These are phyloP conservation scores for Zaprionus ornatus DNA, from an alignment of 1,140 invertebrate genomes.

Conservation along the genomic window DNA sequence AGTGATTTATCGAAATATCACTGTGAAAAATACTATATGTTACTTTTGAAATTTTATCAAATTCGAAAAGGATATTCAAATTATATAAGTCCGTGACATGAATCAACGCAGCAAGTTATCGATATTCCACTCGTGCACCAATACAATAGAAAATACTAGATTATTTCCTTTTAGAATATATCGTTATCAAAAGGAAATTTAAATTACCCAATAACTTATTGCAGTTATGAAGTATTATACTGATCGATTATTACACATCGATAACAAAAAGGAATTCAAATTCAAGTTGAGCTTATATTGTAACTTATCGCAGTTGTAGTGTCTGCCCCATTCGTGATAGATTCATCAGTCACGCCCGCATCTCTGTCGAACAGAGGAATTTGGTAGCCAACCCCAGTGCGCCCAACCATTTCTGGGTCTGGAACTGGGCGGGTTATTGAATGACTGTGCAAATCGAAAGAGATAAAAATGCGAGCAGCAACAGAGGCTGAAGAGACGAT, in stretches of 20 bases:
- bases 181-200: background rate
- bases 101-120: background rate
- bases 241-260: too few species aligned
- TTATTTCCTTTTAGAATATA: background rate
- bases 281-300: too few species aligned
- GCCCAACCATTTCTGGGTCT: background rate
- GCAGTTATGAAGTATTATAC: too few species aligned
- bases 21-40: background rate
- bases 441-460: constrained; percentile 77
- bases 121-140: background rate
- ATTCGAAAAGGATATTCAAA: background rate
- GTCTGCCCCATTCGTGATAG: background rate
- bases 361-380: background rate
- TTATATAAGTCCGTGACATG: background rate
- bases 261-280: too few species aligned
- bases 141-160: background rate
- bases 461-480: constrained; percentile 75
- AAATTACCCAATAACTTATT: too few species aligned
- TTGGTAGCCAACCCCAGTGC: background rate
- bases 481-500: background rate
- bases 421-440: constrained; percentile 52
- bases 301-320: background rate
- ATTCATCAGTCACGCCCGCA: background rate
- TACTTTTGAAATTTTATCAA: too few species aligned
- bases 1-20: background rate